Percentiles rank a stretch among this genome's conserved stretches.
phyloP scores from a whole-genome alignment of 2,888 invertebrate species.

The Microdon myrmicae region DNA sequence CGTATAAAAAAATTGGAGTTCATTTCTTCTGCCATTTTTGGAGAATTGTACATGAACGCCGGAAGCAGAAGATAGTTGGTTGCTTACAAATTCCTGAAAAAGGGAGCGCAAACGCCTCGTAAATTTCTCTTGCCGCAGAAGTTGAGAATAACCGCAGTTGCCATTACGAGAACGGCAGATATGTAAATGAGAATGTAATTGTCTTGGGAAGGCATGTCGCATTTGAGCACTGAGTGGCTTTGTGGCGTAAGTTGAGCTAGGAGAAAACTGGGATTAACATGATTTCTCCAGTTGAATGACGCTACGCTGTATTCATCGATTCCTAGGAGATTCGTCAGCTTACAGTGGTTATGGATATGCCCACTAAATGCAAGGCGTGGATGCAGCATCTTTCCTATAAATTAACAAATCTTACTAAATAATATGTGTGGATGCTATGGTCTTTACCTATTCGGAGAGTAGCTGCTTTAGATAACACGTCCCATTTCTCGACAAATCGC shows the following conservation, averaged over 20 bases:
- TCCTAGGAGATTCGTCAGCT: conserved; percentile 69
- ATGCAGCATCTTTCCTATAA: conserved; percentile 71
- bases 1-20: too few relatives aligned
- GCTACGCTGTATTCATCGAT: conserved; percentile 84
- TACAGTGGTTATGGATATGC: conserved; percentile 94
- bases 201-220: conserved; percentile 75
- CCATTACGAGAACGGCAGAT: conserved; percentile 6
- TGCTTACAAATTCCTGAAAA: too few relatives aligned
- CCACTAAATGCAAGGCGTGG: conserved; percentile 88
- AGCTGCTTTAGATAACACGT: conserved; percentile 88
- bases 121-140: conserved; percentile 2
- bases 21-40: too few relatives aligned
- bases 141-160: conserved; percentile 16
- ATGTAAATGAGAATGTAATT: conserved; percentile 34
- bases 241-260: conserved; percentile 80
- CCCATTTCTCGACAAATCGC: conserved; percentile 84
- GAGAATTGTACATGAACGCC: too few relatives aligned
- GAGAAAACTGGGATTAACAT: conserved; percentile 88
- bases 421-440: neutral
- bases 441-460: conserved; percentile 74
- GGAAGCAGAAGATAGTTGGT: too few relatives aligned
- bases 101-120: too few relatives aligned
- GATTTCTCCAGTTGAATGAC: conserved; percentile 97
- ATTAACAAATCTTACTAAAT: conserved; percentile 68
- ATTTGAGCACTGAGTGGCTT: conserved; percentile 79